phyloP scores from a whole-genome alignment of 2,888 invertebrate genomes.

The Drosophila borborema region DNA sequence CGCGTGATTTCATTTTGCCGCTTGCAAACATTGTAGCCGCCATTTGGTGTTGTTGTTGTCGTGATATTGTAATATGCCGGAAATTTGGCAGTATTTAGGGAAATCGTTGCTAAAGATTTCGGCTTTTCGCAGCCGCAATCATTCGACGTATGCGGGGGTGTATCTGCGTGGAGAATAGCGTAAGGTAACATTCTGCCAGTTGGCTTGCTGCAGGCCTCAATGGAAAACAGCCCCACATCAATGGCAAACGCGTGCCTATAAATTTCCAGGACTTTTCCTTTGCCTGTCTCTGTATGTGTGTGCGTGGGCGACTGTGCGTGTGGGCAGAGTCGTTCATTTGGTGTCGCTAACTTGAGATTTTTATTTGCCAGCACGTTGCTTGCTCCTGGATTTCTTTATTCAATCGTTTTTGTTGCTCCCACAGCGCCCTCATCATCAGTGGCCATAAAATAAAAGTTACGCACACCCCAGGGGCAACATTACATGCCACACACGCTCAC shows the following conservation, averaged over 20 bases:
- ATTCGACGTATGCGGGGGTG: conserved; percentile 20
- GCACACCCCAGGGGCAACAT: conserved; percentile 77
- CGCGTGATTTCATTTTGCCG: conserved; percentile 74
- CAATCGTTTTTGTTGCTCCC: conserved; percentile 78
- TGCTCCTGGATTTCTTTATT: conserved; percentile 65
- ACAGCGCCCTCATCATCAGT: conserved; percentile 74
- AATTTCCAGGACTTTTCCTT: conserved; percentile 55
- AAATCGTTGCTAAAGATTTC: conserved; percentile 80
- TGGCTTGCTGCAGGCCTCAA: conserved; percentile 37
- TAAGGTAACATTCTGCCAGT: conserved; percentile 62
- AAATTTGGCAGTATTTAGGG: conserved; percentile 81
- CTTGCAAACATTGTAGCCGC: conserved; percentile 49
- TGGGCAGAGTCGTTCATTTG: conserved; percentile 45
- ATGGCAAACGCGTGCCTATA: conserved; percentile 68
- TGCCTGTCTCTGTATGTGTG: neutral
- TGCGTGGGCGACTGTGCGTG: neutral
- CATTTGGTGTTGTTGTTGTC: conserved; percentile 41
- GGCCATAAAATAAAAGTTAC: conserved; percentile 82
- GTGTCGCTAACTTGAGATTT: conserved; percentile 71
- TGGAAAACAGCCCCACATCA: conserved; percentile 33
- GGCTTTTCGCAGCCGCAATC: conserved; percentile 45
- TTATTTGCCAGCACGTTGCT: conserved; percentile 41
- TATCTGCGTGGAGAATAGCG: conserved; percentile 27
- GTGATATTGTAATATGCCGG: conserved; percentile 76
- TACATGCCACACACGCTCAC: conserved; percentile 36